A percentile compares a stretch with the other conserved stretches of the same genome.
Evolutionary conservation across 1,140 invertebrate species (phyloP).

Genomic region (Diachasmimorpha longicaudata): DNA sequence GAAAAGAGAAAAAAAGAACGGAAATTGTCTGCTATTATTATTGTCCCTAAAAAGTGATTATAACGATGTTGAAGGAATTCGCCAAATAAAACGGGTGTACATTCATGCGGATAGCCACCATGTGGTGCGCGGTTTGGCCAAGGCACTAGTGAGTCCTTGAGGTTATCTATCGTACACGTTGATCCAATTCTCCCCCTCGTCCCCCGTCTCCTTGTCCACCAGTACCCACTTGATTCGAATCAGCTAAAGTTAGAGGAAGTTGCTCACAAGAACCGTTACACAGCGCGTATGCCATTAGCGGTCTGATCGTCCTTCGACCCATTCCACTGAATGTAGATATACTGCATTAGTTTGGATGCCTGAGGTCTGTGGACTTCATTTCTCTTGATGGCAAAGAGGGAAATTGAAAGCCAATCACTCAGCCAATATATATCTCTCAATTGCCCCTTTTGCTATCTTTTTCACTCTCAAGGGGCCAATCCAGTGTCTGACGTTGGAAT

Average conservation of each 20-base stretch:
- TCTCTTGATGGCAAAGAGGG: background rate
- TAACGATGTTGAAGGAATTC: background rate
- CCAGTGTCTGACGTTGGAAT: too few relatives aligned
- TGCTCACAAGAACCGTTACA: conserved; percentile 17
- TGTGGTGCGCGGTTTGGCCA: background rate
- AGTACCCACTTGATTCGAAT: background rate
- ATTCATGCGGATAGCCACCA: background rate
- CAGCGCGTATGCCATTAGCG: conserved; percentile 11
- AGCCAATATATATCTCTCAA: background rate
- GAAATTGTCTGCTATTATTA: background rate
- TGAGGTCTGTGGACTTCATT: background rate
- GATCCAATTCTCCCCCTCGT: background rate
- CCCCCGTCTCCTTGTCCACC: too few relatives aligned
- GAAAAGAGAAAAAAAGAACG: too few relatives aligned
- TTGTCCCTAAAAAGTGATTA: background rate
- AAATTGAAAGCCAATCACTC: conserved; percentile 15
- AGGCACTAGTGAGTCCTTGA: background rate
- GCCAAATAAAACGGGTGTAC: background rate
- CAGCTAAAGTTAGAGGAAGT: conserved; percentile 4
- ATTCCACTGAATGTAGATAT: too few relatives aligned
- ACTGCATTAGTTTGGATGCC: background rate
- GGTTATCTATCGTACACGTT: background rate
- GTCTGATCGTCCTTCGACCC: background rate
- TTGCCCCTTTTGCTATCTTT: background rate
- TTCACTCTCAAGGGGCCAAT: background rate